phyloP scores from a whole-genome alignment of 37 sponge, comb jelly and placozoan genomes.

The Ephydatia muelleri region DNA sequence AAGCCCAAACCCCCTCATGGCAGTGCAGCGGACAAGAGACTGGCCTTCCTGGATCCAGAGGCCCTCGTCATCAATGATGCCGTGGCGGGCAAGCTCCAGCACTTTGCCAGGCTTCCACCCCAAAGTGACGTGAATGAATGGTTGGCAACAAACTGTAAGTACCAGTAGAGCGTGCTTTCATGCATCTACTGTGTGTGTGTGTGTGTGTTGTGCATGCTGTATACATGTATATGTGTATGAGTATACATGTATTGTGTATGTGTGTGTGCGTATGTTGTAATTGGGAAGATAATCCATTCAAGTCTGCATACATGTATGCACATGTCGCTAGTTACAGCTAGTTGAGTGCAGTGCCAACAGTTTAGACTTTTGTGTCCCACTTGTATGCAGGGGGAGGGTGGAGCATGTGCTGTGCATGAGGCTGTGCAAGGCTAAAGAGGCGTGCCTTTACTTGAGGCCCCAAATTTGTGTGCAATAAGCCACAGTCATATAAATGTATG shows the following conservation, averaged over 20 bases:
- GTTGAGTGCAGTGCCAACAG: too few species aligned
- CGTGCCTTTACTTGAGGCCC: too few species aligned
- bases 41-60: slow-evolving; percentile 46
- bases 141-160: slow-evolving; percentile 88
- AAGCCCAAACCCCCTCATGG: too few species aligned
- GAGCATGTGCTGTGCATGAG: too few species aligned
- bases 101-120: slow-evolving; percentile 58
- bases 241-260: slow-evolving; percentile 15
- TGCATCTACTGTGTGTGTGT: slow-evolving; percentile 22
- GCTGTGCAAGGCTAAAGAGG: too few species aligned
- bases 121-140: slow-evolving; percentile 70
- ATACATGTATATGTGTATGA: neutral
- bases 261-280: slow-evolving; percentile 11
- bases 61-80: slow-evolving; percentile 29
- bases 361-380: too few species aligned
- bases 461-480: too few species aligned
- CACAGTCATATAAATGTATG: too few species aligned
- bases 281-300: too few species aligned
- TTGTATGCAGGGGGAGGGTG: too few species aligned
- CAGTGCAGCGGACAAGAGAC: slow-evolving; percentile 53
- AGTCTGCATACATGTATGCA: too few species aligned
- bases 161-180: neutral
- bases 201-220: slow-evolving; percentile 6
- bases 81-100: slow-evolving; percentile 62
- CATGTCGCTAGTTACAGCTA: too few species aligned